A percentile compares a stretch with the other conserved stretches of the same genome.
phyloP scores from a whole-genome alignment of 2,888 invertebrate species.

The Lysandra coridon region DNA sequence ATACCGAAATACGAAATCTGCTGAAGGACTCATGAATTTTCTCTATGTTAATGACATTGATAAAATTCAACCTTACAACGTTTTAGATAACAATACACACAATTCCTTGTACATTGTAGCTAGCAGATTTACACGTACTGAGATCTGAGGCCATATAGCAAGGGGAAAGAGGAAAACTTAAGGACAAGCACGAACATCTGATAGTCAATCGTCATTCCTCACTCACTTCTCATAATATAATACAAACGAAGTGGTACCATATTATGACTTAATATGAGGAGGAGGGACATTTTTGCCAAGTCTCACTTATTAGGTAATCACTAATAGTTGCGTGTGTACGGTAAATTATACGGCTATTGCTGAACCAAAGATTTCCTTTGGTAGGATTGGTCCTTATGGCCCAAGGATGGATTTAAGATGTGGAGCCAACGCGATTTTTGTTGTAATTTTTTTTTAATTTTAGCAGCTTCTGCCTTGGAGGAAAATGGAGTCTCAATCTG shows the following conservation, averaged over 20 bases:
- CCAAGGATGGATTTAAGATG: no score
- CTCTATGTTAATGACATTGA: neutral
- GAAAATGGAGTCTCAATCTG: no score
- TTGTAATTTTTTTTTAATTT: no score
- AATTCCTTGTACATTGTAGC: neutral
- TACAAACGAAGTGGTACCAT: neutral
- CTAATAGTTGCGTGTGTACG: no score
- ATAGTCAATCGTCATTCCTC: neutral
- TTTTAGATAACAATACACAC: neutral
- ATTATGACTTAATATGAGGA: no score
- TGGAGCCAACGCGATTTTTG: no score
- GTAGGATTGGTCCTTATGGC: no score
- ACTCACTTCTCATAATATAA: neutral
- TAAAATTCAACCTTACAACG: neutral
- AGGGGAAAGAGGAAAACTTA: neutral
- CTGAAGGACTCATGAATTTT: neutral
- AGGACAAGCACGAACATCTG: neutral
- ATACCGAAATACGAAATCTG: neutral
- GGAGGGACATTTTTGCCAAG: no score
- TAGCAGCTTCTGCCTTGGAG: no score
- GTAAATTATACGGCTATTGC: no score
- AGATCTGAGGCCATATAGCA: neutral
- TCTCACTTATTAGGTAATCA: no score
- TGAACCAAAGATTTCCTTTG: no score
- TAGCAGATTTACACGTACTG: neutral